Base-by-base conservation (phyloP, 2,888 invertebrate genomes). In the Drosophila mimetica region DNA sequence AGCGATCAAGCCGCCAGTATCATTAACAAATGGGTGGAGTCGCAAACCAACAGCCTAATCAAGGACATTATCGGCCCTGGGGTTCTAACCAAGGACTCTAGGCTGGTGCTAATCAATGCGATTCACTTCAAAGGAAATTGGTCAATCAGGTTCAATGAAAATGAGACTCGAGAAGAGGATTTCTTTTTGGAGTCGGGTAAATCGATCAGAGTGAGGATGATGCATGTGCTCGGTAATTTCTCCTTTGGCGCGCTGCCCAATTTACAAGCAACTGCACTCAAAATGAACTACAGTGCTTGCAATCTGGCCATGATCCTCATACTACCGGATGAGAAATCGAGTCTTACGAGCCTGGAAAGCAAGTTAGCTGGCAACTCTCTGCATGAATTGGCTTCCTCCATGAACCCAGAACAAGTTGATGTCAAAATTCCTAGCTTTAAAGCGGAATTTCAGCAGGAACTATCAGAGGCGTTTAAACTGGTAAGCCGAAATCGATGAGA, bases 61-160 rank as follows among this genome's bases (percentile, higher is more conserved):
- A 94, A 94, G 77, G 93, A 97, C 79, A 92, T 98, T 6, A 92
- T 98, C 37, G 88, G 92, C 0, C 28, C 93, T 1, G 94, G 92
- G 66, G 92, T 92, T 86, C 84, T 96, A 1, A 79, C 91, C 82
- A 20, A 57, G 0, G 73, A 90, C 1, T 95, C 96, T 4, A 92
- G 94, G 32, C 89, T 97, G 71, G 95, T 97, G 4, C 93, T 97
- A 1, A 93, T 96, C 1, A 97, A 96, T 89, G 97, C 96, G 4
- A 93, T 97, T 22, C 96, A 97, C 89, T 97, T 97, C 92, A 96
- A 96, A 92, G 95, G 96, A 16, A 92, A 93, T 20, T 97, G 97
- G 97, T 91, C 92, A 37, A 89, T 93, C 25, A 92, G 94, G 84
- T 98, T 97, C 86, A 82, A 95, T 28, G 84, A 92, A 2, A 74